A percentile compares a stretch with the other conserved stretches of the same genome.
Evolutionary conservation across 2,113 vertebrate genomes (phyloP).

Genomic region (Gymnarchus niloticus): DNA sequence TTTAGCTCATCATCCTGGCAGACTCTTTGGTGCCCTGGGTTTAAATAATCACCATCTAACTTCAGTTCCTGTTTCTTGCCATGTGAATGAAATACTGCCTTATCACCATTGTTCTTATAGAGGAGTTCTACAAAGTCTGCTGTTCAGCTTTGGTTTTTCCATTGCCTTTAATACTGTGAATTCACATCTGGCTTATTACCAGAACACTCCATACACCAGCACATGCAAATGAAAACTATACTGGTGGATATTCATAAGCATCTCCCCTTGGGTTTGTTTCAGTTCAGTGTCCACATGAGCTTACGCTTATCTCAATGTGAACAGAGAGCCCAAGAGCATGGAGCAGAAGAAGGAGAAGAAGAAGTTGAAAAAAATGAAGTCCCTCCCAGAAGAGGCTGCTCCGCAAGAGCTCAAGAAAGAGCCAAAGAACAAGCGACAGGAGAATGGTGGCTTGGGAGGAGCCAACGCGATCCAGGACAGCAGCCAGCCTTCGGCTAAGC

Average conservation of each 20-base stretch:
- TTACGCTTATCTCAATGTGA: constrained; percentile 7
- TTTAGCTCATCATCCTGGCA: not conserved
- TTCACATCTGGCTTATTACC: not conserved
- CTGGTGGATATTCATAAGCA: not conserved
- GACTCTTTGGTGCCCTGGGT: not conserved
- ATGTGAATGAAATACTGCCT: not conserved
- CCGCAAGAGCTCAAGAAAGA: constrained; percentile 40
- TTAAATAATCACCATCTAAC: not conserved
- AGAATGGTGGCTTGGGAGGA: constrained; percentile 35
- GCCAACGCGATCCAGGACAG: constrained; percentile 39
- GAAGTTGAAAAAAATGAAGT: constrained; percentile 48
- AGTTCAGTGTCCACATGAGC: not conserved
- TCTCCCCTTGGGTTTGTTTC: not conserved
- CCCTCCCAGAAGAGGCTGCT: not conserved
- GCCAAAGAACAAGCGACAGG: constrained; percentile 50
- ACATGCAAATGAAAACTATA: not conserved
- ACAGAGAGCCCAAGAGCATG: constrained; percentile 54
- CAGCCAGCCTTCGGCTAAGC: constrained; percentile 55
- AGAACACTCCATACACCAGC: not conserved
- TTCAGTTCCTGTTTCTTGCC: not conserved
- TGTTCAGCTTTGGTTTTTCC: not conserved
- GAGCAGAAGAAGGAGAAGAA: constrained; percentile 51
- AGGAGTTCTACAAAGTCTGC: not conserved
- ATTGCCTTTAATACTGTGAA: not conserved
- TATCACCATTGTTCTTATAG: not conserved